Evolutionary conservation across 2,797 vertebrate genomes (phyloP).

Genomic region (Zenarchopterus dispar): DNA sequence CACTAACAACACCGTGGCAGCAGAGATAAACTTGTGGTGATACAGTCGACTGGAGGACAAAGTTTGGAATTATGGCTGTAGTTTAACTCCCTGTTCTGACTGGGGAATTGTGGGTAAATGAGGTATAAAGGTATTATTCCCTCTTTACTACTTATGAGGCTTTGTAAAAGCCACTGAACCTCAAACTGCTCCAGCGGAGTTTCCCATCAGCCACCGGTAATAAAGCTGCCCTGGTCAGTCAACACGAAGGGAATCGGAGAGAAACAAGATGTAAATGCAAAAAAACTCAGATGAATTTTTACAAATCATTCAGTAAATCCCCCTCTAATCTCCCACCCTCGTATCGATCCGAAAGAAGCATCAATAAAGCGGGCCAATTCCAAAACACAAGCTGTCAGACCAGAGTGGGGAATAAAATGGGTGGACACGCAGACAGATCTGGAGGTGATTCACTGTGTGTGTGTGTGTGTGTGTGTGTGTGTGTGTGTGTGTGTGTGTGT

Average conservation of each 20-base stretch:
- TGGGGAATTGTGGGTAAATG: constrained; percentile 31
- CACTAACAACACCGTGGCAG: constrained; percentile 2
- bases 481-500: constrained; percentile 1
- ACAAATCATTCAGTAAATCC: constrained; percentile 8
- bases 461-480: constrained; percentile 1
- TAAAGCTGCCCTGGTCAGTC: not conserved
- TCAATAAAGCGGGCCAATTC: constrained; percentile 15
- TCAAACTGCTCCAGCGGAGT: not conserved
- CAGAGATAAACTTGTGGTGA: constrained; percentile 2
- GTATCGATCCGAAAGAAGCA: constrained; percentile 2
- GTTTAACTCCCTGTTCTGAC: constrained; percentile 28
- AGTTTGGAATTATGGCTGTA: constrained; percentile 26
- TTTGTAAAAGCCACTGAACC: no score
- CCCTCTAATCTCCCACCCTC: not conserved
- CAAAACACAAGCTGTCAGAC: not conserved
- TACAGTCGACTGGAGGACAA: constrained; percentile 20
- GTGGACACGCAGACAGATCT: constrained; percentile 10
- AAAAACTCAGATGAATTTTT: not conserved
- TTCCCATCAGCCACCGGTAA: not conserved
- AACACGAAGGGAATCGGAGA: not conserved
- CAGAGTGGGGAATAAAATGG: constrained; percentile 15
- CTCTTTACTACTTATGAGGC: constrained; percentile 22
- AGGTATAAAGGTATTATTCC: constrained; percentile 33
- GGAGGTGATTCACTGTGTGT: not conserved
- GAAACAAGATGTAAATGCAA: not conserved